Evolutionary conservation across 2,888 invertebrate genomes (phyloP), one percentile per base, ranked within the genome.

Genomic region (Cylloceria caligata): DNA sequence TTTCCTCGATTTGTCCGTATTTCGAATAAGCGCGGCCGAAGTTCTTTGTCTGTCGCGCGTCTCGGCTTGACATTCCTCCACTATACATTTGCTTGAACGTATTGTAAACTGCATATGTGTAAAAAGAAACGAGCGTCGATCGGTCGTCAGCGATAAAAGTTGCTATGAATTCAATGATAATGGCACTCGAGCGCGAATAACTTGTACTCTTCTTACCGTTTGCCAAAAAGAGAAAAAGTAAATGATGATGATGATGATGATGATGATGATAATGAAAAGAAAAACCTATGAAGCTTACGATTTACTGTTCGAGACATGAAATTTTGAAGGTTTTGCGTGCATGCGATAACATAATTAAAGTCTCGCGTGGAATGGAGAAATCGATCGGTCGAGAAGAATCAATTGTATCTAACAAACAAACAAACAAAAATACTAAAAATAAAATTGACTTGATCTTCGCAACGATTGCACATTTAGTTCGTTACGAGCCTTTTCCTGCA

Each of bases 381-480:
- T 82, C 74, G 64, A 86, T 83, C 84, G 80, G 85, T 83, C 83
- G 84, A 85, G 39, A 57, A 30, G 30, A 55, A 47, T 72, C 83
- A 79, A 86, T 86, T 87, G 87, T 86, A 87, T 83, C 79, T 81
- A 81, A 84, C 57, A 67, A 81, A 81, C 74, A 80, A 81, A 84
- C 82, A 76, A 45, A 78, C 78, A 81, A 84, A 72, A 36, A 65
- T 47, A 77, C 64, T 74, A 65, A 45, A 62, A 73, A 77, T 69
- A 88, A 88, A 88, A 85, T 86, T 88, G 83, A 86, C 80, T 87
- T 85, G 85, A 87, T 89, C 88, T 87, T 86, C 87, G 85, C 86
- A 86, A 85, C 80, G 42, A 72, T 72, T 16, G 19, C 34, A 34
- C 36, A 27, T 52, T 24, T 52, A 13, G 21, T 2, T 52, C 2